A percentile compares a stretch with the other conserved stretches of the same genome.
Conservation (phyloP, 2,888 invertebrate genomes). For the Nomada hirtipes region DNA sequence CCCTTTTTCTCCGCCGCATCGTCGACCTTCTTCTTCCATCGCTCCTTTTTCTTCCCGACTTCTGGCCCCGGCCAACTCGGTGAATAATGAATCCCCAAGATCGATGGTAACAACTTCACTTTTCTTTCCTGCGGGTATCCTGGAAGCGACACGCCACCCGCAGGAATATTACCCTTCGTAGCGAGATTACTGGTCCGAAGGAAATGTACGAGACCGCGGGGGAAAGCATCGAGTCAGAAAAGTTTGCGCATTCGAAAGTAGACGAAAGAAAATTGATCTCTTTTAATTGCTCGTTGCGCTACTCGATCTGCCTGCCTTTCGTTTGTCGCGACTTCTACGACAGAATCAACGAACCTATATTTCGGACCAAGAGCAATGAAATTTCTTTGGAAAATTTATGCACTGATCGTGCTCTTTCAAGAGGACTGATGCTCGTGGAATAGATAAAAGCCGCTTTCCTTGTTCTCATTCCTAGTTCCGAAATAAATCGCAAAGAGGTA, state of each 20-base stretch:
- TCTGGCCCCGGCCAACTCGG: slow-evolving; percentile 27
- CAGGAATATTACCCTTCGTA: slow-evolving; percentile 32
- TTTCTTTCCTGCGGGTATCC: slow-evolving; percentile 39
- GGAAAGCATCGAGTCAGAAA: slow-evolving; percentile 20
- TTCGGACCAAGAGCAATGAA: no score
- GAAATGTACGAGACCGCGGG: slow-evolving; percentile 31
- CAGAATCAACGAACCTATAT: no score
- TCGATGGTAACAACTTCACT: slow-evolving; percentile 55
- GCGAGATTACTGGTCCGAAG: slow-evolving; percentile 30
- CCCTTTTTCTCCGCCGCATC: background rate
- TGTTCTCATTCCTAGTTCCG: background rate
- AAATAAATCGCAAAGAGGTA: background rate
- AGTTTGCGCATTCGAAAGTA: slow-evolving; percentile 13
- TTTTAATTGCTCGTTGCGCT: slow-evolving; percentile 2
- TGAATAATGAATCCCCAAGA: slow-evolving; percentile 59
- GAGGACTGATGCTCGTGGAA: background rate
- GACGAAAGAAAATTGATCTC: background rate
- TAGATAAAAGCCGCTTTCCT: background rate
- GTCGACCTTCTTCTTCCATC: background rate
- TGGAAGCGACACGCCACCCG: slow-evolving; percentile 16
- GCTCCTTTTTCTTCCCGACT: slow-evolving; percentile 13
- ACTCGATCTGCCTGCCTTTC: background rate
- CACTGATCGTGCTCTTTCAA: background rate
- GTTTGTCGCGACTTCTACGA: background rate
- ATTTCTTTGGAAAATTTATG: background rate